Evolutionary conservation across 1,140 invertebrate species (phyloP).

Genomic region (Polypedilum pembai): DNA sequence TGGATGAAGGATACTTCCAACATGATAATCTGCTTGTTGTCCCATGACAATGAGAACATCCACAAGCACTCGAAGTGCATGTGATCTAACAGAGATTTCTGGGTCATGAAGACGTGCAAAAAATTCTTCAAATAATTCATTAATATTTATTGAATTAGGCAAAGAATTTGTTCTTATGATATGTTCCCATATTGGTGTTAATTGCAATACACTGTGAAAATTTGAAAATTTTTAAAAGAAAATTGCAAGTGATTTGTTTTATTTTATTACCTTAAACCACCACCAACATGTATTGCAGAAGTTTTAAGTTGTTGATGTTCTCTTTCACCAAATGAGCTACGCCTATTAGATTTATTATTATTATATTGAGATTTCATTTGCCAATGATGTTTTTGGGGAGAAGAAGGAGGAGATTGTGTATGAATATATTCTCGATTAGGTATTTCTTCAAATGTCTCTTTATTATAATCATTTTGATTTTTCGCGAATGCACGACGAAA

Average conservation of each 20-base stretch:
- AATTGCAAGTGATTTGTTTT: too few relatives aligned
- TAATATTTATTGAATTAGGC: constrained; percentile 55
- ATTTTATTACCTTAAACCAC: background rate
- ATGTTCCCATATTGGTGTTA: constrained; percentile 69
- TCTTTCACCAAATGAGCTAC: background rate
- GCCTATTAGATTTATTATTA: background rate
- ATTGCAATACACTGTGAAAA: constrained; percentile 43
- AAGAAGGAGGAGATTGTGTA: background rate
- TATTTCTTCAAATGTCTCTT: constrained; percentile 8
- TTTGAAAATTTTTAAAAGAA: background rate
- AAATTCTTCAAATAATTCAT: constrained; percentile 58
- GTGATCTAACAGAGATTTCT: constrained; percentile 72
- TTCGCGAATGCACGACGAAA: background rate
- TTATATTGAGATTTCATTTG: background rate
- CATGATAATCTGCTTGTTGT: constrained; percentile 53
- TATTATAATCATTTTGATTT: constrained; percentile 22
- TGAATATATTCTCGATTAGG: background rate
- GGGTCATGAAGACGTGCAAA: constrained; percentile 62
- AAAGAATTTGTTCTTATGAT: constrained; percentile 54
- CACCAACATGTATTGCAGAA: background rate
- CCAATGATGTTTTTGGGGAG: background rate
- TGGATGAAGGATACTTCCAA: constrained; percentile 53
- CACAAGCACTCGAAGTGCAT: constrained; percentile 63
- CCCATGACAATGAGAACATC: constrained; percentile 63
- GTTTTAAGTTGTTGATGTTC: background rate